phyloP scores from a whole-genome alignment of 2,797 vertebrate species.

The Xenopus petersii region DNA sequence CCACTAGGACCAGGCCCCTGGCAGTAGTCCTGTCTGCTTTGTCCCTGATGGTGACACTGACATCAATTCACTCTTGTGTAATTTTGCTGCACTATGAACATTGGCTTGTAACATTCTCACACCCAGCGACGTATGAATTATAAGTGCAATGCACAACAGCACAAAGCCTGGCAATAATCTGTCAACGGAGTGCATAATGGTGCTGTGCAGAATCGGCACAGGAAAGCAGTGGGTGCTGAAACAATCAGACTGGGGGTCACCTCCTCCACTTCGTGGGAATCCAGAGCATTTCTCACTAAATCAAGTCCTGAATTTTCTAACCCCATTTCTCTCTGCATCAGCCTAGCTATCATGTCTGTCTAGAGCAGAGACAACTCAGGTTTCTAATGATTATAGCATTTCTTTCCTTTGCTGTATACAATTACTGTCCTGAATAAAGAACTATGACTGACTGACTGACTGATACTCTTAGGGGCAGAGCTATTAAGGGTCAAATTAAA shows the following conservation, averaged over 20 bases:
- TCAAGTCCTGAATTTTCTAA: too few species aligned
- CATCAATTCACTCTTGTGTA: too few species aligned
- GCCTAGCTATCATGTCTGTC: too few species aligned
- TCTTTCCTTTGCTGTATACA: too few species aligned
- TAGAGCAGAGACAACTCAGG: too few species aligned
- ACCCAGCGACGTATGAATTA: not conserved
- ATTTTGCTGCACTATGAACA: not conserved
- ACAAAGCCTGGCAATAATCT: conserved; percentile 58
- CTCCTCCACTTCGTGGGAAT: conserved; percentile 9
- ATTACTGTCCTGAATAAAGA: too few species aligned
- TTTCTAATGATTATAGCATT: too few species aligned
- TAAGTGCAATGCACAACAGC: conserved; percentile 7
- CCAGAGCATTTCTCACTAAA: not conserved
- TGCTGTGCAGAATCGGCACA: not conserved
- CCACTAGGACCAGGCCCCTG: too few species aligned
- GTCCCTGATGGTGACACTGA: not conserved
- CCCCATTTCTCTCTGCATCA: too few species aligned
- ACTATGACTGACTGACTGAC: too few species aligned
- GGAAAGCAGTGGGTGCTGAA: not conserved
- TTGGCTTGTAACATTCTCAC: not conserved
- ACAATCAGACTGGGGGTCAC: not conserved
- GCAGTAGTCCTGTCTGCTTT: not conserved
- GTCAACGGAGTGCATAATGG: conserved; percentile 32
- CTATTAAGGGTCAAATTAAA: too few species aligned
- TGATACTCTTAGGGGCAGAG: too few species aligned